phyloP scores from a whole-genome alignment of 2,113 vertebrate genomes.

The Neotoma lepida region DNA sequence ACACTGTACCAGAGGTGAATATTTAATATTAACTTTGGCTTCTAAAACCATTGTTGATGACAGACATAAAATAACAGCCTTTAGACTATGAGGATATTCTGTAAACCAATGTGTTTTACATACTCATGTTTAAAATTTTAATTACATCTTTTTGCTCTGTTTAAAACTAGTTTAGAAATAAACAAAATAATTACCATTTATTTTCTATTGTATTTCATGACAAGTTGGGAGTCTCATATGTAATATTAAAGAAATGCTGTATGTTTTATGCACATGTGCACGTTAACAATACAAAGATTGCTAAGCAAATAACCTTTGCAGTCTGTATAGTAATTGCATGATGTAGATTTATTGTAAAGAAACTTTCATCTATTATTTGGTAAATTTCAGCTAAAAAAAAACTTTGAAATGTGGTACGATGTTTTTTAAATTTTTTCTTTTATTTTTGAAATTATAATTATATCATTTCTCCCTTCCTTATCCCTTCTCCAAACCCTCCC shows the following conservation, averaged over 20 bases:
- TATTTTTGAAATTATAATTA: background rate
- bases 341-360: background rate
- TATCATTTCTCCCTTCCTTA: background rate
- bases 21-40: constrained; percentile 54
- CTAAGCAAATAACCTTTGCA: background rate
- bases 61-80: constrained; percentile 15
- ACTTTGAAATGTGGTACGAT: background rate
- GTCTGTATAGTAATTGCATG: background rate
- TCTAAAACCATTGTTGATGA: background rate
- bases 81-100: background rate
- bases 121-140: constrained; percentile 29
- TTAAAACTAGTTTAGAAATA: background rate
- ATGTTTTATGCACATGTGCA: constrained; percentile 11
- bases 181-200: constrained; percentile 14
- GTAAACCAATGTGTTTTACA: constrained; percentile 22
- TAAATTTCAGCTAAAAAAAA: constrained; percentile 11
- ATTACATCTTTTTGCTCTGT: background rate
- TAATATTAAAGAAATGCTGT: background rate
- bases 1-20: background rate
- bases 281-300: background rate
- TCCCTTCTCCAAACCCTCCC: background rate
- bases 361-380: background rate
- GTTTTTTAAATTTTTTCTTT: background rate
- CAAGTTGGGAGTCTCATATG: background rate
- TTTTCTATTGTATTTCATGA: constrained; percentile 32